These are phyloP conservation scores for Coecobrya sp. DNA, from an alignment of 2,888 invertebrate genomes.

Conservation along the genomic window DNA sequence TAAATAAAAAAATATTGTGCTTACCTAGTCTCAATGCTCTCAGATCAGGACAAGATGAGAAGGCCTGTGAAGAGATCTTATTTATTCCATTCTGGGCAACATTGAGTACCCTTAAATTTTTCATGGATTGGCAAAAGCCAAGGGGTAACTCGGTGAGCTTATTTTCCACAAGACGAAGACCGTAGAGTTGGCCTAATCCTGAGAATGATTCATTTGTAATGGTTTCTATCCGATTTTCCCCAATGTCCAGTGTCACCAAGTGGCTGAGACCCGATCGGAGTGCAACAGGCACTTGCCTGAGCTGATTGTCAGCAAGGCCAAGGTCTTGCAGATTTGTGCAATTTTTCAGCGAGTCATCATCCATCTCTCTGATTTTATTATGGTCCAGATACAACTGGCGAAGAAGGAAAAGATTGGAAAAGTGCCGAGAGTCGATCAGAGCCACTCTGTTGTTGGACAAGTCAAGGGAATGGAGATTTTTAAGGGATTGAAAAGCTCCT, in stretches of 20 bases:
- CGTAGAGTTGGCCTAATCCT: conserved; percentile 95
- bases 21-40: conserved; percentile 96
- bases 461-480: conserved; percentile 96
- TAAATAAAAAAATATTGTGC: too few species aligned
- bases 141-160: conserved; percentile 94
- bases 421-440: conserved; percentile 93
- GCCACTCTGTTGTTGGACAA: conserved; percentile 95
- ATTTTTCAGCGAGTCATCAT: conserved; percentile 94
- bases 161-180: conserved; percentile 96
- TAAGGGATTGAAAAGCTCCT: conserved; percentile 95
- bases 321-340: conserved; percentile 96
- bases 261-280: conserved; percentile 93
- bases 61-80: conserved; percentile 94
- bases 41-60: conserved; percentile 93
- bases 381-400: conserved; percentile 95
- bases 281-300: conserved; percentile 94
- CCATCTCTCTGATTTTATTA: conserved; percentile 93
- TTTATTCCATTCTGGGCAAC: conserved; percentile 96
- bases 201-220: conserved; percentile 95
- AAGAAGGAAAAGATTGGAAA: conserved; percentile 94
- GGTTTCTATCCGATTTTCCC: conserved; percentile 95
- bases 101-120: conserved; percentile 94
- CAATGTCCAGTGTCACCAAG: conserved; percentile 95
- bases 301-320: conserved; percentile 95
- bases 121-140: conserved; percentile 96